Evolutionary conservation across 2,888 invertebrate genomes (phyloP).

Genomic region (Tryphoninae sp.): DNA sequence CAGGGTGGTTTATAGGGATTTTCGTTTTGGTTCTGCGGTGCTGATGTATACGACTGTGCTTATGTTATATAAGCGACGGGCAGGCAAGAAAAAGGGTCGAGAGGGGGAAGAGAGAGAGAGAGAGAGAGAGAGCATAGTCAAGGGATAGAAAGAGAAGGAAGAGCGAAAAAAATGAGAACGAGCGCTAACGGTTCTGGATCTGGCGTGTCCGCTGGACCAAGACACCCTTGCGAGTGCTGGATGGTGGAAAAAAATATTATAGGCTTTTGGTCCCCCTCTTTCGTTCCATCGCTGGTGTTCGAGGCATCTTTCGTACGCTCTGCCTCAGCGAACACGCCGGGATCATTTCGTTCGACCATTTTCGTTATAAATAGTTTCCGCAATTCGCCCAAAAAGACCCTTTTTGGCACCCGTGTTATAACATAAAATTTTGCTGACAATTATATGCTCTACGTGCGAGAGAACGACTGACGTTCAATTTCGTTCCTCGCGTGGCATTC

Average conservation of each 20-base stretch:
- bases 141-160: conserved; percentile 1
- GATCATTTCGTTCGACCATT: conserved; percentile 64
- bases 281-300: conserved; percentile 15
- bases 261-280: conserved; percentile 42
- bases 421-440: conserved; percentile 11
- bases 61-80: conserved; percentile 36
- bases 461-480: conserved; percentile 42
- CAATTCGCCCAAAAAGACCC: conserved; percentile 16
- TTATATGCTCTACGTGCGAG: conserved; percentile 9
- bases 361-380: conserved; percentile 59
- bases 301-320: conserved; percentile 53
- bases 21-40: conserved; percentile 52
- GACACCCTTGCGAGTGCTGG: conserved; percentile 69
- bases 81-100: not conserved
- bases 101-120: conserved; percentile 4
- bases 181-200: conserved; percentile 50
- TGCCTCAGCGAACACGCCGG: conserved; percentile 52
- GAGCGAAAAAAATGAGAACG: conserved; percentile 36
- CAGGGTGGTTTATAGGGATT: conserved; percentile 56
- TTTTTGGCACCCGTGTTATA: conserved; percentile 9
- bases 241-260: conserved; percentile 58
- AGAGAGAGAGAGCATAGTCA: conserved; percentile 36
- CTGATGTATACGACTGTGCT: conserved; percentile 40
- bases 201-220: conserved; percentile 72
- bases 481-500: not conserved